These are phyloP conservation scores for Trichonephila clavipes DNA, from an alignment of 1,140 invertebrate species.

Conservation along the genomic window DNA sequence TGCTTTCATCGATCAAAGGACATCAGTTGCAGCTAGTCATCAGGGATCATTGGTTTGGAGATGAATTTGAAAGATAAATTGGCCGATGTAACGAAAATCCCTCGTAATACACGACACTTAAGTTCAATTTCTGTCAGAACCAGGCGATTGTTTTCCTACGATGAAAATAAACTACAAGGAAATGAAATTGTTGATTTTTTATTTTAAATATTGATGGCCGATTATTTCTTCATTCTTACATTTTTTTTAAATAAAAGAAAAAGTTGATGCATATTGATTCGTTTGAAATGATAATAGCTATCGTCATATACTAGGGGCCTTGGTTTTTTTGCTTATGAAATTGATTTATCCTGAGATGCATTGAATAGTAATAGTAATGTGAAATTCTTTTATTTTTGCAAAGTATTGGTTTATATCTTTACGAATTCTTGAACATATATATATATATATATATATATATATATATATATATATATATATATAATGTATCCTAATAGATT, in stretches of 20 bases:
- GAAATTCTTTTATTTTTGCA: no score
- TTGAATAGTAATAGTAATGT: no score
- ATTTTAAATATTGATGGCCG: conserved; percentile 18
- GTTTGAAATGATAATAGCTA: not conserved
- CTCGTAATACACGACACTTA: conserved; percentile 66
- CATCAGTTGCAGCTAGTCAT: conserved; percentile 53
- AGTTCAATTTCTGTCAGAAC: conserved; percentile 64
- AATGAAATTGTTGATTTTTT: conserved; percentile 1
- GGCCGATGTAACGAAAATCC: conserved; percentile 47
- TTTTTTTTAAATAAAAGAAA: not conserved
- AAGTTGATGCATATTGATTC: not conserved
- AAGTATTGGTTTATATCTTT: no score
- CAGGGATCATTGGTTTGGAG: conserved; percentile 41
- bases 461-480: no score
- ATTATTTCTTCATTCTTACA: not conserved
- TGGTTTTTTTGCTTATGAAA: no score
- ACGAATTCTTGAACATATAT: no score
- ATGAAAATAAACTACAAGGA: conserved; percentile 27
- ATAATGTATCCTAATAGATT: no score
- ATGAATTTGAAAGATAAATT: conserved; percentile 71
- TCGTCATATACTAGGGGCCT: not conserved
- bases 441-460: no score
- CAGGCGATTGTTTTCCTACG: conserved; percentile 20
- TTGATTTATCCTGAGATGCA: no score
- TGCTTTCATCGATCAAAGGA: conserved; percentile 51